phyloP scores from a whole-genome alignment of 2,888 invertebrate species.

The Lasioglossum zephyrum region DNA sequence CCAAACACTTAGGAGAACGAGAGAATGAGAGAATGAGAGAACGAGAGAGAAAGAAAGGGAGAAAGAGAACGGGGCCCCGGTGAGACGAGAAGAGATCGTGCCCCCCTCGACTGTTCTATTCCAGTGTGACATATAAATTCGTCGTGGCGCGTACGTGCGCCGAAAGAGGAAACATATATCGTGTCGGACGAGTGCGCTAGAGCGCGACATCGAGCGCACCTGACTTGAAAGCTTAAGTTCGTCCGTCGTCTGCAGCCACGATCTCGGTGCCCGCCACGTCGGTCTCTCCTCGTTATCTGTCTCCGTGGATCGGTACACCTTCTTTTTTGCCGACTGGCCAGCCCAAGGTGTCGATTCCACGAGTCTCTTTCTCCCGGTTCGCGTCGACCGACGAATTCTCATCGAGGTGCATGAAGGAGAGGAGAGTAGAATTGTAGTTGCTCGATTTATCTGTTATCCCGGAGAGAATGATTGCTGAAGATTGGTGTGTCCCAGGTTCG shows the following conservation, averaged over 20 bases:
- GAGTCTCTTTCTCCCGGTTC: slow-evolving; percentile 42
- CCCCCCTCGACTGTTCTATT: slow-evolving; percentile 66
- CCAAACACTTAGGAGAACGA: slow-evolving; percentile 68
- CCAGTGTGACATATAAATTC: slow-evolving; percentile 78
- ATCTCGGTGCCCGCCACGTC: slow-evolving; percentile 53
- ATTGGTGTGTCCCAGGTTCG: slow-evolving; percentile 31
- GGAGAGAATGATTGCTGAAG: slow-evolving; percentile 8
- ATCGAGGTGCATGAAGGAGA: neutral
- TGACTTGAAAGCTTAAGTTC: slow-evolving; percentile 79
- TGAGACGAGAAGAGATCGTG: slow-evolving; percentile 48
- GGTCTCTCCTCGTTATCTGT: slow-evolving; percentile 61
- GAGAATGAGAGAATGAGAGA: neutral
- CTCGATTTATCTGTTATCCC: slow-evolving; percentile 48
- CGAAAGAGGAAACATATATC: slow-evolving; percentile 77
- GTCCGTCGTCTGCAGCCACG: slow-evolving; percentile 46
- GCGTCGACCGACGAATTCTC: slow-evolving; percentile 27
- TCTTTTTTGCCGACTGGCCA: slow-evolving; percentile 61
- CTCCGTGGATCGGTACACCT: slow-evolving; percentile 67
- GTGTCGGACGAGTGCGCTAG: slow-evolving; percentile 73
- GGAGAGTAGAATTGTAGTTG: neutral
- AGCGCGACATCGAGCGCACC: slow-evolving; percentile 78
- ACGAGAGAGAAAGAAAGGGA: slow-evolving; percentile 23
- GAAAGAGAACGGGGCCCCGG: neutral
- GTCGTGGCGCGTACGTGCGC: slow-evolving; percentile 76
- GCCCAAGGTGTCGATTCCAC: slow-evolving; percentile 69